Conservation (phyloP, 2,888 invertebrate genomes). For the Nasonovia ribisnigri region DNA sequence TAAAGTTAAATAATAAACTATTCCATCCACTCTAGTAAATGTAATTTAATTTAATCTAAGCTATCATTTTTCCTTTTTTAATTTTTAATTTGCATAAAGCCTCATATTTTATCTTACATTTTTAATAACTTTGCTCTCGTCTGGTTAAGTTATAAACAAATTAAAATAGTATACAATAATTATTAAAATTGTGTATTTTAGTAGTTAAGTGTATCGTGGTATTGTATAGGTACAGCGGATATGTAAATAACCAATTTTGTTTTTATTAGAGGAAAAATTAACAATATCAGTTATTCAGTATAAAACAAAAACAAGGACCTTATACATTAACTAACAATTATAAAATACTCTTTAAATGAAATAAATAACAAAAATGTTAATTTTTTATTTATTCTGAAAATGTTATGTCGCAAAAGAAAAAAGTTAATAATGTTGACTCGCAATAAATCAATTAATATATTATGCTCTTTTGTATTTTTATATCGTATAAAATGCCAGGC, state of each 20-base stretch:
- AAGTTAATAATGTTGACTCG: background rate
- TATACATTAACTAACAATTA: background rate
- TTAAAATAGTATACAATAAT: slow-evolving; percentile 18
- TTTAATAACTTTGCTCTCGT: slow-evolving; percentile 4
- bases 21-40: background rate
- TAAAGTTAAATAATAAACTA: background rate
- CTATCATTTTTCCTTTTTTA: background rate
- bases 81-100: slow-evolving; percentile 28
- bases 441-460: background rate
- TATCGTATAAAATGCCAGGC: background rate
- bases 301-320: background rate
- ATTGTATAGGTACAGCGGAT: background rate
- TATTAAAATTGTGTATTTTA: background rate
- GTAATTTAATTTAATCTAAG: slow-evolving; percentile 28
- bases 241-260: slow-evolving; percentile 25
- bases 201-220: background rate
- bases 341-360: background rate
- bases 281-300: background rate
- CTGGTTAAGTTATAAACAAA: background rate
- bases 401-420: background rate
- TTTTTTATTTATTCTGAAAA: background rate
- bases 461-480: background rate
- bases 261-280: slow-evolving; percentile 8
- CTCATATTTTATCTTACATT: slow-evolving; percentile 10
- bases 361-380: background rate